Conservation (phyloP, 2,113 vertebrate genomes). For the Damaliscus lunatus region DNA sequence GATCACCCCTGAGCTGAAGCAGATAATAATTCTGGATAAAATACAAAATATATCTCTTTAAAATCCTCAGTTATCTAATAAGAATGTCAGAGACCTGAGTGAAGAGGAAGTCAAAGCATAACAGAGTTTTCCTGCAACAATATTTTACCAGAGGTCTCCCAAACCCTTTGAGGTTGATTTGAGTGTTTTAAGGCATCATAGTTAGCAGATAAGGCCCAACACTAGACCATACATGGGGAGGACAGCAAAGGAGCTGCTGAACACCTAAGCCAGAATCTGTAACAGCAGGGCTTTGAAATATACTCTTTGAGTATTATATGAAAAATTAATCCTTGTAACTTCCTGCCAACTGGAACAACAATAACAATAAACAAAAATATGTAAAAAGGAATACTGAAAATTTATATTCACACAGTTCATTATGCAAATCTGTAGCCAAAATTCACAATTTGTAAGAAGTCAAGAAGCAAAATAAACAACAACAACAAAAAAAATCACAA, state of each 20-base stretch:
- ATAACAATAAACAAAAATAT: not conserved
- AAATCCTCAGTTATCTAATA: not conserved
- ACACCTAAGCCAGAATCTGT: not conserved
- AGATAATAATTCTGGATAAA: not conserved
- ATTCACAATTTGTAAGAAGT: not conserved
- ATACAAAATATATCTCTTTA: not conserved
- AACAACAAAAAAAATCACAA: not conserved
- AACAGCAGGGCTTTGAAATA: not conserved
- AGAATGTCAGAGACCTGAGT: not conserved
- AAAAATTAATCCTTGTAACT: not conserved
- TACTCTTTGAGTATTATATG: fast-evolving
- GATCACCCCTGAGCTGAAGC: not conserved
- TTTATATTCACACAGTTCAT: not conserved
- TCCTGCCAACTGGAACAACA: not conserved
- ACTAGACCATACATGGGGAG: fast-evolving
- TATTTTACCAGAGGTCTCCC: not conserved
- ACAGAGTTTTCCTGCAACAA: not conserved
- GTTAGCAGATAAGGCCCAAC: not conserved
- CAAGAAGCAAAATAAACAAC: not conserved
- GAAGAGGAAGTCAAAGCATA: not conserved
- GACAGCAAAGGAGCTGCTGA: not conserved
- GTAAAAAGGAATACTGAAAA: not conserved
- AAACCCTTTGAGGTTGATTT: not conserved
- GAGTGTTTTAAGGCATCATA: not conserved
- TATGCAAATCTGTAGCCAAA: not conserved